Evolutionary conservation across 2,888 invertebrate species (phyloP).

Genomic region (Calephelis perditalis): DNA sequence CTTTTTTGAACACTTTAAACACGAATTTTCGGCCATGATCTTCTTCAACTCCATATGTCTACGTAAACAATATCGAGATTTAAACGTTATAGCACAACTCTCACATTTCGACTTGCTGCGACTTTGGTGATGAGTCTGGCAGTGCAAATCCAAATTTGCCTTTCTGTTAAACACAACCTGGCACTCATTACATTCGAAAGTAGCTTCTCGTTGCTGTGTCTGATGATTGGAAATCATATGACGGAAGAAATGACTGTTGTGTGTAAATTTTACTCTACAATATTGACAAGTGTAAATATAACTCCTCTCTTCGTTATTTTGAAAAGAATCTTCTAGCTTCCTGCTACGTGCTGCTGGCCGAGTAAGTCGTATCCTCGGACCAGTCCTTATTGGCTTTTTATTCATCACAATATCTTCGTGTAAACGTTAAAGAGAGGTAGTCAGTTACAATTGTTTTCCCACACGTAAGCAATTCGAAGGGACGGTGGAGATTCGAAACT

Average conservation of each 20-base stretch:
- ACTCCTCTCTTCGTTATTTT: constrained; percentile 45
- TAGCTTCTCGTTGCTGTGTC: constrained; percentile 54
- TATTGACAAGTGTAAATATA: constrained; percentile 64
- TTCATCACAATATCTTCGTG: constrained; percentile 51
- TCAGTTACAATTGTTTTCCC: constrained; percentile 12
- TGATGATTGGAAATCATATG: constrained; percentile 69
- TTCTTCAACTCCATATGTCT: constrained; percentile 64
- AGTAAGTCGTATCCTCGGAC: constrained; percentile 62
- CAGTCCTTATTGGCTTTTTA: constrained; percentile 57
- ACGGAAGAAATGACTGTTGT: constrained; percentile 66
- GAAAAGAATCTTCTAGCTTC: constrained; percentile 43
- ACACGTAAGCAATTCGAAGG: constrained; percentile 32
- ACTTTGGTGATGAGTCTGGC: constrained; percentile 55
- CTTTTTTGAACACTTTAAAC: constrained; percentile 64
- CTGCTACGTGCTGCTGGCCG: constrained; percentile 43
- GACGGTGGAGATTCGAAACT: background rate
- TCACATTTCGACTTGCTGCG: constrained; percentile 65
- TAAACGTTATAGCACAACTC: constrained; percentile 62
- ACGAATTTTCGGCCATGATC: constrained; percentile 55
- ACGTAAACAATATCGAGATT: constrained; percentile 62
- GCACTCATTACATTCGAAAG: constrained; percentile 63
- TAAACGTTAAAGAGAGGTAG: constrained; percentile 17
- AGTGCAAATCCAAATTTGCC: constrained; percentile 53
- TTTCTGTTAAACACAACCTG: constrained; percentile 61
- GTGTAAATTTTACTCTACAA: constrained; percentile 61